Base-by-base conservation (phyloP, 2,797 vertebrate species). In the Aplochiton taeniatus region DNA sequence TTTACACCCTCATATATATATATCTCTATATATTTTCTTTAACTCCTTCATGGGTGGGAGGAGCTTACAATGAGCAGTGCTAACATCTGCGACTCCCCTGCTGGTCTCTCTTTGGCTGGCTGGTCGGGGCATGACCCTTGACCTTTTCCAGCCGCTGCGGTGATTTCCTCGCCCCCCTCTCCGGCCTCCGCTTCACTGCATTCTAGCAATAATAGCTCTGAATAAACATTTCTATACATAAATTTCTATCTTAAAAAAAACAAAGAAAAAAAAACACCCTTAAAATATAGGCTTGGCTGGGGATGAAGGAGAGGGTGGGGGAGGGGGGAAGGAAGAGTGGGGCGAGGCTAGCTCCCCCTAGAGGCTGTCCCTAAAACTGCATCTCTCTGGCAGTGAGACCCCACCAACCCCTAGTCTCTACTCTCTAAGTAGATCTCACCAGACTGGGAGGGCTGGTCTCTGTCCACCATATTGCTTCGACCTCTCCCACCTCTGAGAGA, bases 161-260 rank as follows among this genome's bases (percentile, higher is more conserved):
- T 86, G 65, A 85, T 68, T 90, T 87, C 87, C 84, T 62, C 16
- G 66, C 65, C 81, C 50, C 78, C 70, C 88, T 89, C 86, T 87
- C 84, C 87, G 78, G 54, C 69, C 72, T 87, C 86, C 46, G 69
- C 89, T 74, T 89, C 87, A 90, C 90, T 93, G 91, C 91, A 90
- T 90, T 89, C 85, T 89, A 90, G 89, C 87, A 88, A 90, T 93
- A 93, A 92, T 93, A 93, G 89, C 90, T 92, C 90, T 92, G 91
- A 90, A 93, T 92, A 93, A 92, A 92, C 90, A 91, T 92, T 91
- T 92, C 90, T 92, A 93, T 93, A 93, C 89, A 93, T 93, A 93
- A 90, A 93, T 87, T 83, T 92, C 88, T 92, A 86, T 88, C 76
- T 89, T 88, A 79, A 82, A 89, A 90, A 79, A 78, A 76, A 61